Evolutionary conservation across 2,113 vertebrate genomes (phyloP), one percentile per base, ranked within the genome.

Genomic region (Sprattus sprattus): DNA sequence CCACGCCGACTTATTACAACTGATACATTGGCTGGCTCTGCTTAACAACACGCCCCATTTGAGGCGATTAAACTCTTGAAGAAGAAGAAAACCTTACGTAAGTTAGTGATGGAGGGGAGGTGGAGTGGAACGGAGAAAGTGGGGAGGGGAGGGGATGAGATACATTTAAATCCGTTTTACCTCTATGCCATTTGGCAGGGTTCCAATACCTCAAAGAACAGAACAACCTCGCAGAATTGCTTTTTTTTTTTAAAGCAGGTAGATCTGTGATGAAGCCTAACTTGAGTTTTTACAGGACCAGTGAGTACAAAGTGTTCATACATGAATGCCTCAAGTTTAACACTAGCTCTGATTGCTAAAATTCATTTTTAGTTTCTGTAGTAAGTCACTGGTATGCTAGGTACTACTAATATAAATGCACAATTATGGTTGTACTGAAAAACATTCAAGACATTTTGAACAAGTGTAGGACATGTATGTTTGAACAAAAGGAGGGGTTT

Each of bases 21-120:
- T 28, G 32, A 78, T 78, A 78, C 71, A 28, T 78, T 78, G 28
- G 71, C 71, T 15, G 15, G 28, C 71, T 78, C 71, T 15, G 28
- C 71, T 78, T 78, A 39, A 32, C 71, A 39, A 13, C 28, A 18
- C 71, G 32, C 4, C 71, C 71, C 71, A 78, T 78, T 78, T 78
- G 71, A 78, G 71, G 71, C 28, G 71, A 78, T 78, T 78, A 78
- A 78, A 78, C 28, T 11, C 32, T 78, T 32, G 71, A 78, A 13
- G 28, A 78, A 13, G 28, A 78, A 78, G 28, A 39, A 39, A 39
- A 78, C 20, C 13, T 78, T 78, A 78, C 15, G 32, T 78, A 78
- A 78, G 32, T 1, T 32, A 13, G 6, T 6, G 57, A n/a, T 6
- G 64, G n/a, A 28, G n/a, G 64, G 64, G 7, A 10, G 7, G 64